Evolutionary conservation across 2,797 vertebrate species (phyloP).

Genomic region (Chaetophractus vellerosus): DNA sequence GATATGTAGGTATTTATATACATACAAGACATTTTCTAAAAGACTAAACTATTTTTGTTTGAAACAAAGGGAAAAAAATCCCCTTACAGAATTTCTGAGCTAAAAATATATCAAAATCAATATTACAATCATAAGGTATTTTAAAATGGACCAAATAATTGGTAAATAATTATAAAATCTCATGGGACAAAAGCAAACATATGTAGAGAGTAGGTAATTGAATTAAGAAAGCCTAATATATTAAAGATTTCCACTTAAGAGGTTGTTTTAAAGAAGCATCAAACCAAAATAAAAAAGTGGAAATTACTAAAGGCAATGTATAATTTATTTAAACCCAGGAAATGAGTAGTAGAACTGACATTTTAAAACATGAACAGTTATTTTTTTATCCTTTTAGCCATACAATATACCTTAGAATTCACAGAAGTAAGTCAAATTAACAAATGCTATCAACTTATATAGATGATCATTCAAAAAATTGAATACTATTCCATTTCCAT

Average conservation of each 20-base stretch:
- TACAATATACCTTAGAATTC: neutral
- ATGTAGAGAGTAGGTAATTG: neutral
- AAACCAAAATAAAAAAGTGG: neutral
- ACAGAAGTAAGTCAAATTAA: conserved; percentile 10
- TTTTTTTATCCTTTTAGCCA: neutral
- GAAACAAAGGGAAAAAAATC: neutral
- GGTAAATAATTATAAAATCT: neutral
- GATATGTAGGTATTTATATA: no score
- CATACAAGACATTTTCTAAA: neutral
- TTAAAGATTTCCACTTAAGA: neutral
- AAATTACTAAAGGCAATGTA: neutral
- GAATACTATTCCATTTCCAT: neutral
- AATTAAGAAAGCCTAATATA: neutral
- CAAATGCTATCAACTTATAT: neutral
- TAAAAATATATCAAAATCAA: neutral
- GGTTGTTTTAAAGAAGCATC: neutral
- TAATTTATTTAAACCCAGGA: neutral
- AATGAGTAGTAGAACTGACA: neutral
- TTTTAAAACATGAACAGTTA: neutral
- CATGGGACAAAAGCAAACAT: neutral
- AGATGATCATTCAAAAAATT: neutral
- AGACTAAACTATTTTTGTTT: neutral
- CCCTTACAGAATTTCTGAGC: neutral
- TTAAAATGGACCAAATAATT: neutral
- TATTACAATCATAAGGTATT: neutral